A percentile compares a stretch with the other conserved stretches of the same genome.
phyloP scores from a whole-genome alignment of 2,797 vertebrate genomes.

The Pseudomugil tenellus region DNA sequence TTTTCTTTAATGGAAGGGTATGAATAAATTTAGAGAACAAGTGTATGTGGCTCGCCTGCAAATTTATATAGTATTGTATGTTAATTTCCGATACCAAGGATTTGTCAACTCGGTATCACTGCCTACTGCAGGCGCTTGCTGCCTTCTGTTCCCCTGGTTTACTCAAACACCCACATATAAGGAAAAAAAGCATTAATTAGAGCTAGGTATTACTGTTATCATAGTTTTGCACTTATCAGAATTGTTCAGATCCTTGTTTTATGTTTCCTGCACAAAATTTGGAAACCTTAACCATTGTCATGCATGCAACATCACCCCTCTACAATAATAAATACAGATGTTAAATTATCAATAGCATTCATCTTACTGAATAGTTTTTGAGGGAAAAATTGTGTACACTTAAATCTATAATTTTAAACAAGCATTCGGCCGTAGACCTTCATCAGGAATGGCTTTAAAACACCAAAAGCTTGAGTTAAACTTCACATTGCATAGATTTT shows the following conservation, averaged over 20 bases:
- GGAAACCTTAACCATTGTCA: no score
- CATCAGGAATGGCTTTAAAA: no score
- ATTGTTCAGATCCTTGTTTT: background rate
- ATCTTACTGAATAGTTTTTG: no score
- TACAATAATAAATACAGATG: no score
- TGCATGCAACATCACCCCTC: no score
- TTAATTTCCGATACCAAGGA: background rate
- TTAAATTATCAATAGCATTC: background rate
- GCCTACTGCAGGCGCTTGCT: background rate
- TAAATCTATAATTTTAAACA: no score
- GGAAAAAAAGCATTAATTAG: background rate
- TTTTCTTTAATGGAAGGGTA: no score
- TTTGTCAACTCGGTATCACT: conserved; percentile 1
- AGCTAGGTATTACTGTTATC: conserved; percentile 1
- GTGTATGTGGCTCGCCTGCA: background rate
- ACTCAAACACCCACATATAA: background rate
- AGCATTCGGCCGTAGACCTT: no score
- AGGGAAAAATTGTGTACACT: no score
- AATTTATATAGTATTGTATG: conserved; percentile 3
- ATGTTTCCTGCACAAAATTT: background rate
- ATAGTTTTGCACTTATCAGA: background rate
- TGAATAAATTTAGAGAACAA: no score
- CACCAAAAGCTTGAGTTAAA: no score
- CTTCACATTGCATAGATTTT: no score
- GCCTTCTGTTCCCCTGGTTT: background rate